phyloP scores from a whole-genome alignment of 2,797 vertebrate species.

The Vespertilio murinus region DNA sequence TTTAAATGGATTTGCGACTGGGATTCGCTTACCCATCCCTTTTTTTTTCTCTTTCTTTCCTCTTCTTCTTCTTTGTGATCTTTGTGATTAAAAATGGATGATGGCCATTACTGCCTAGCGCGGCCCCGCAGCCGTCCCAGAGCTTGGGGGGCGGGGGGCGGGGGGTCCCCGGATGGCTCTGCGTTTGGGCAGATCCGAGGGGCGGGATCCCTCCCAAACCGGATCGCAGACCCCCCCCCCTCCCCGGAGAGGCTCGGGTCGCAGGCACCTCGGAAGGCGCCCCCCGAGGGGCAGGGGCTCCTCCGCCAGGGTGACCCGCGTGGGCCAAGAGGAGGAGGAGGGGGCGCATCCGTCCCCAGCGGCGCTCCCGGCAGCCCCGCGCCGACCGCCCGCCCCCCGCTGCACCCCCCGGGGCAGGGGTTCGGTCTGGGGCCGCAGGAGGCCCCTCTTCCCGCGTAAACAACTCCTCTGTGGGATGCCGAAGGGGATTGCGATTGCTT shows the following conservation, averaged over 20 bases:
- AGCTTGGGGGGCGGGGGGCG: not conserved
- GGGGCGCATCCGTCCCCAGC: not conserved
- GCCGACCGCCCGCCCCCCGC: not conserved
- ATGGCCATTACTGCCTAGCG: slow-evolving; percentile 84
- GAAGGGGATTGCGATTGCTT: not conserved
- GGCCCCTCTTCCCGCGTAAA: not conserved
- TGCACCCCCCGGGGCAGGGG: not conserved
- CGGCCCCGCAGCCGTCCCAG: slow-evolving; percentile 81
- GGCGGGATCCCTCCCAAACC: not conserved
- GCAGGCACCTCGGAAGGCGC: not conserved
- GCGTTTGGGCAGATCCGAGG: not conserved
- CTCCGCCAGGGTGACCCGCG: not conserved
- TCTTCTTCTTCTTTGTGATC: slow-evolving; percentile 41
- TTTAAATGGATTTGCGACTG: slow-evolving; percentile 78
- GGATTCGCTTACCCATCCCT: slow-evolving; percentile 71
- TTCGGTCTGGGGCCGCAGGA: not conserved
- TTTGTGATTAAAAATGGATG: slow-evolving; percentile 91
- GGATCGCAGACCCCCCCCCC: not conserved
- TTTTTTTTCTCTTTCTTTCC: not conserved
- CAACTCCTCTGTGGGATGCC: not conserved
- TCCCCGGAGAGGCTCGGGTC: not conserved
- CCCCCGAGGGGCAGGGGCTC: not conserved
- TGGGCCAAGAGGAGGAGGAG: not conserved
- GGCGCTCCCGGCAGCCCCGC: not conserved
- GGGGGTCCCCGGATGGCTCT: not conserved